These are phyloP conservation scores for Vulpes ferrilata DNA, from an alignment of 2,113 vertebrate genomes.

Conservation along the genomic window DNA sequence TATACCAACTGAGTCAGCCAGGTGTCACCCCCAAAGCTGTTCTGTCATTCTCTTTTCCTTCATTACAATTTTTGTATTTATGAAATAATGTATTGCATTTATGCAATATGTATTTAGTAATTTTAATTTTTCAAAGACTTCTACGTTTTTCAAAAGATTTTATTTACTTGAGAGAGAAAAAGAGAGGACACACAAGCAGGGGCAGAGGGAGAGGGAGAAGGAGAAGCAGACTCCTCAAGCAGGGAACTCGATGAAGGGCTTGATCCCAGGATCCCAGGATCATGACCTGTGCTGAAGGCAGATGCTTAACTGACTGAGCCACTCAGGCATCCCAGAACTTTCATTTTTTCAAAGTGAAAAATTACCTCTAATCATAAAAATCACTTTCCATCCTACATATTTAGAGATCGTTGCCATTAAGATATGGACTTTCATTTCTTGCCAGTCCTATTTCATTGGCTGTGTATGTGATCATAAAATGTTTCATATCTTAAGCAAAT, in stretches of 20 bases:
- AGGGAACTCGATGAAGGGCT: too few relatives aligned
- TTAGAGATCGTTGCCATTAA: not conserved
- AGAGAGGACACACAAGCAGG: too few relatives aligned
- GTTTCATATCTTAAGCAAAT: not conserved
- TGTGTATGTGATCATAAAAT: not conserved
- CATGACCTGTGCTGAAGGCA: too few relatives aligned
- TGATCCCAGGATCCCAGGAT: too few relatives aligned
- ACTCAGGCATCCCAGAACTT: not conserved
- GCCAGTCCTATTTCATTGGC: not conserved
- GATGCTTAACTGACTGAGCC: too few relatives aligned
- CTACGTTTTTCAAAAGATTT: too few relatives aligned
- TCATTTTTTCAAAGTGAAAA: not conserved
- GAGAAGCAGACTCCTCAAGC: too few relatives aligned
- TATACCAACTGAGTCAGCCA: not conserved
- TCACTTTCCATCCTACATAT: not conserved
- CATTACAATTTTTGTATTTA: not conserved
- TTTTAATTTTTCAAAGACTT: not conserved
- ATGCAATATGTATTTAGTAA: not conserved
- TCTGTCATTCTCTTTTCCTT: not conserved
- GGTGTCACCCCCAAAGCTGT: not conserved
- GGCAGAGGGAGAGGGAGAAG: too few relatives aligned
- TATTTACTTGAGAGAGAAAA: too few relatives aligned
- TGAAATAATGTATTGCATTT: not conserved
- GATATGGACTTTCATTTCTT: not conserved
- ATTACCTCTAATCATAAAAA: slow-evolving; percentile 20